Base-by-base conservation (phyloP, 2,113 vertebrate genomes). In the Procavia capensis region DNA sequence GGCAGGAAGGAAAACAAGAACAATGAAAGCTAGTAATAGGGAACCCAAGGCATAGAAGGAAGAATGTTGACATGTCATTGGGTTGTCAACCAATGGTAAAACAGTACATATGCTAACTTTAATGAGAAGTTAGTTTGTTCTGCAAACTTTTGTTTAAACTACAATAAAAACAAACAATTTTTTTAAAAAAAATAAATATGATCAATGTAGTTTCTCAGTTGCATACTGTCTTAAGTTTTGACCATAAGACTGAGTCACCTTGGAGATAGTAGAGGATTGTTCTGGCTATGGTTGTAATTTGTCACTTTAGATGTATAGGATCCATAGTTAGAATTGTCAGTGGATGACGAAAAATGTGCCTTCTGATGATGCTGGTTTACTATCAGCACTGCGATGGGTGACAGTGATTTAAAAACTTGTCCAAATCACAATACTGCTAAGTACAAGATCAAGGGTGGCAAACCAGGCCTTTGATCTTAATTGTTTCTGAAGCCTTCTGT, bases 191-290 rank as follows among this genome's bases (percentile, higher is more conserved):
- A 54, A 54, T 11, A 54, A 54, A 54, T 54, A 13, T 25, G 31
- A 94, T 95, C 54, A 34, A 24, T 61, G 29, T 74, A 64, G 39
- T 64, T 80, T 79, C 85, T 93, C 70, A 82, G 61, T 39, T 76
- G 20, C 13, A 90, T 80, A 74, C 43, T 84, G 22, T 88, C 63
- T 96, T 95, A 90, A 59, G 83, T 95, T 94, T 92, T 57, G 75
- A 90, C 88, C 75, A 88, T 88, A n/a, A 83, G 59, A 64, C 20
- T 76, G 34, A 95, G 85, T 92, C 63, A 92, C 47, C 6, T 81
- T 80, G 45, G 74, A 85, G 22, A 29, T 47, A 90, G 76, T 45
- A 27, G 61, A 93, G 29, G 54, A 79, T 72, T 88, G 22, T 83
- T 86, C n/a, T 79, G 91, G 64, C 84, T 76, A 6, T 87, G 25